Percentiles rank a stretch among this genome's conserved stretches.
Evolutionary conservation across 2,888 invertebrate genomes (phyloP).

Genomic region (Microdon myrmicae): DNA sequence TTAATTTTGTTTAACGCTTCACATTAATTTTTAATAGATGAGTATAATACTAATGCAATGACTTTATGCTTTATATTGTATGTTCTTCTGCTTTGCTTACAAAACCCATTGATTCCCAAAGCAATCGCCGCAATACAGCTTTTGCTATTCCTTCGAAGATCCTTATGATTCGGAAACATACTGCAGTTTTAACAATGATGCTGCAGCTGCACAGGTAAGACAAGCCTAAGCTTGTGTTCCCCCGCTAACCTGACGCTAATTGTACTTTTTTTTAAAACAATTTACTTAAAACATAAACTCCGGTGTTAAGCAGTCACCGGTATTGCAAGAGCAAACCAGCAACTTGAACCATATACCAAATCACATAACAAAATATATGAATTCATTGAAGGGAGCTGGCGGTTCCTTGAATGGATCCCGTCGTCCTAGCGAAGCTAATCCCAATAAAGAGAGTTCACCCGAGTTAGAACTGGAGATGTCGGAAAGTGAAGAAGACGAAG

Average conservation of each 20-base stretch:
- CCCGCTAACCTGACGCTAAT: conserved; percentile 24
- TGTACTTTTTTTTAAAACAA: conserved; percentile 2
- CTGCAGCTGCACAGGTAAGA: conserved; percentile 33
- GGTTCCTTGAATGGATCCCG: conserved; percentile 61
- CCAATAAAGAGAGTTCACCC: conserved; percentile 70
- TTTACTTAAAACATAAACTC: neutral
- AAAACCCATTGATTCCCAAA: conserved; percentile 37
- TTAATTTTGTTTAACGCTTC: neutral
- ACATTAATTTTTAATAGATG: neutral
- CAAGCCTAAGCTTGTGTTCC: conserved; percentile 16
- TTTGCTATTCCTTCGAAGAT: conserved; percentile 65
- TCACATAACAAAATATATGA: conserved; percentile 32
- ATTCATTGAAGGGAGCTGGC: conserved; percentile 55
- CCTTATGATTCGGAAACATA: conserved; percentile 57
- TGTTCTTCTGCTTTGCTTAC: conserved; percentile 23
- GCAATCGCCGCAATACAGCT: conserved; percentile 61
- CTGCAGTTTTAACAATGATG: conserved; percentile 52
- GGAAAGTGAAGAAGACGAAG: conserved; percentile 75
- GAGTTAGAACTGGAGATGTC: conserved; percentile 72
- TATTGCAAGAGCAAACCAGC: conserved; percentile 5
- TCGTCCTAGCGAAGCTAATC: conserved; percentile 63
- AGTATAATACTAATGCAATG: too few species aligned
- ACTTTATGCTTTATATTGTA: conserved; percentile 6
- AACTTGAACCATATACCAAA: conserved; percentile 25
- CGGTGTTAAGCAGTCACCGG: neutral